A percentile compares a stretch with the other conserved stretches of the same genome.
Evolutionary conservation across 2,113 vertebrate genomes (phyloP).

Genomic region (Spheniscus mendiculus): DNA sequence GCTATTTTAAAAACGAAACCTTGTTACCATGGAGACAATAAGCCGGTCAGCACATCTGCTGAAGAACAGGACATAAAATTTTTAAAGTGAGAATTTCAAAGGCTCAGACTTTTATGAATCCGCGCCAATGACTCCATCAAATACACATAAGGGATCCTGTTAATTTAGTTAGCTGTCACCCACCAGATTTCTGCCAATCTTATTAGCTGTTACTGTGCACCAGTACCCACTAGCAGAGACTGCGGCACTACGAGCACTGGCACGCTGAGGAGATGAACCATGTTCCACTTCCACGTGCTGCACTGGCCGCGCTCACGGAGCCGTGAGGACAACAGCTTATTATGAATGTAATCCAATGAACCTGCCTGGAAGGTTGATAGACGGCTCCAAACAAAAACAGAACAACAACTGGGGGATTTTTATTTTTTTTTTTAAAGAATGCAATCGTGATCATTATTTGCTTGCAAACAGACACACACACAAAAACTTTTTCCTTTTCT

Average conservation of each 20-base stretch:
- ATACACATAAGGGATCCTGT: background rate
- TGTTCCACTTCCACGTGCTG: background rate
- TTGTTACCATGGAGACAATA: constrained; percentile 76
- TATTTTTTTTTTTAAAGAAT: background rate
- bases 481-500: background rate
- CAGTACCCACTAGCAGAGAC: background rate
- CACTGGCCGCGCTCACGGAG: background rate
- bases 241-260: background rate
- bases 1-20: constrained; percentile 64
- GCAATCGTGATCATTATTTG: accelerated
- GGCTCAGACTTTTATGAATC: background rate
- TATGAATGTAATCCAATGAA: accelerated
- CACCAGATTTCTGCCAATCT: background rate
- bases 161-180: background rate
- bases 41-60: constrained; percentile 73
- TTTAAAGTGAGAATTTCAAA: constrained; percentile 7
- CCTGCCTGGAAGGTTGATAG: accelerated
- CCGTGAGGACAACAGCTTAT: background rate
- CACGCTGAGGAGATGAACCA: background rate
- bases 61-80: constrained; percentile 8
- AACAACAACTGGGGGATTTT: background rate
- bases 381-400: background rate
- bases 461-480: background rate
- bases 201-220: background rate
- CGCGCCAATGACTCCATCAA: background rate